Evolutionary conservation across 2,888 invertebrate genomes (phyloP).

Genomic region (Cheilosia impressa): DNA sequence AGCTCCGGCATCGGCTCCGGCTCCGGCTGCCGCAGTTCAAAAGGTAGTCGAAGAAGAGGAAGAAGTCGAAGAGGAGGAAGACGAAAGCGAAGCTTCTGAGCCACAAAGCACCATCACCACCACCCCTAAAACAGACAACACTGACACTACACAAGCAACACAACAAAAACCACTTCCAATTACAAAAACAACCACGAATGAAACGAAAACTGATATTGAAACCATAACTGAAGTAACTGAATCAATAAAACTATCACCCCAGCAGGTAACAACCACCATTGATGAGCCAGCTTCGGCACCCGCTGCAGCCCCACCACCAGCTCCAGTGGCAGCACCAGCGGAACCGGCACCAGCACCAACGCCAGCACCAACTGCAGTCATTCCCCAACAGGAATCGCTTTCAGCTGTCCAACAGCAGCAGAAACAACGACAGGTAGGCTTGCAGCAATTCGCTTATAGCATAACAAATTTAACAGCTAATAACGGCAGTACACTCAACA

Average conservation of each 20-base stretch:
- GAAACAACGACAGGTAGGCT: slow-evolving; percentile 61
- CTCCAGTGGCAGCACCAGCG: neutral
- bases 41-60: slow-evolving; percentile 15
- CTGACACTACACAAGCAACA: slow-evolving; percentile 49
- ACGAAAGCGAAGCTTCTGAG: slow-evolving; percentile 25
- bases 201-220: slow-evolving; percentile 60
- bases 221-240: slow-evolving; percentile 61
- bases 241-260: slow-evolving; percentile 64
- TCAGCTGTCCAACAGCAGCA: slow-evolving; percentile 38
- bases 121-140: slow-evolving; percentile 41
- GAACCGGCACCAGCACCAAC: slow-evolving; percentile 5
- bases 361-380: slow-evolving; percentile 10
- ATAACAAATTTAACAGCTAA: slow-evolving; percentile 70
- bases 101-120: neutral
- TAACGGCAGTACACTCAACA: slow-evolving; percentile 70
- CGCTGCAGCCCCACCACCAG: slow-evolving; percentile 7
- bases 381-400: slow-evolving; percentile 25
- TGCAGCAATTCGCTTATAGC: slow-evolving; percentile 62
- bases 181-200: slow-evolving; percentile 42
- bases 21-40: neutral
- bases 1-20: neutral
- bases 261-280: slow-evolving; percentile 42
- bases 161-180: slow-evolving; percentile 25
- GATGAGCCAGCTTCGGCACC: slow-evolving; percentile 6
- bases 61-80: slow-evolving; percentile 32